A percentile compares a stretch with the other conserved stretches of the same genome.
Evolutionary conservation across 2,888 invertebrate genomes (phyloP).

Genomic region (Furcula furcula): DNA sequence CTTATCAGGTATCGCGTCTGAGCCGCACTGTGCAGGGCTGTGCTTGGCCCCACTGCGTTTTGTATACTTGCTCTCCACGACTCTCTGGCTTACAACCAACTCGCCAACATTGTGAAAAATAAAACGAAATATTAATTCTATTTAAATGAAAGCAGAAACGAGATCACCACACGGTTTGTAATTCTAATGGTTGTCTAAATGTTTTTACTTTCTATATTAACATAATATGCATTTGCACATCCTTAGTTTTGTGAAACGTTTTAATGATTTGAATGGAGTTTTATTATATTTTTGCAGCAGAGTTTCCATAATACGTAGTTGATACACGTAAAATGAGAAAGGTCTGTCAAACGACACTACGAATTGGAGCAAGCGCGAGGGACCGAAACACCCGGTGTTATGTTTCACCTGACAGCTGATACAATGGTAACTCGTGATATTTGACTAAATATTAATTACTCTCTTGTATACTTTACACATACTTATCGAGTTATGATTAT

Average conservation of each 20-base stretch:
- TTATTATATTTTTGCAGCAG: slow-evolving; percentile 17
- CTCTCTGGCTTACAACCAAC: slow-evolving; percentile 13
- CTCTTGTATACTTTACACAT: slow-evolving; percentile 29
- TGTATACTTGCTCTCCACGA: too few relatives aligned
- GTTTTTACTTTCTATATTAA: slow-evolving; percentile 38
- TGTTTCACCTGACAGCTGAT: slow-evolving; percentile 72
- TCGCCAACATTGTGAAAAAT: too few relatives aligned
- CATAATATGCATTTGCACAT: slow-evolving; percentile 26
- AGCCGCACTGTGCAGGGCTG: slow-evolving; percentile 13
- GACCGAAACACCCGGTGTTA: slow-evolving; percentile 69
- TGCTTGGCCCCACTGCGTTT: slow-evolving; percentile 16
- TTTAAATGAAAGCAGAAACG: slow-evolving; percentile 37
- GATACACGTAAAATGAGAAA: slow-evolving; percentile 71
- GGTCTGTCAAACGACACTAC: slow-evolving; percentile 74
- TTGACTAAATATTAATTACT: slow-evolving; percentile 61
- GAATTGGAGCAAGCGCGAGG: slow-evolving; percentile 71
- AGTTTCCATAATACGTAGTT: slow-evolving; percentile 31
- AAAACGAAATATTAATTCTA: slow-evolving; percentile 28
- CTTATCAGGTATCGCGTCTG: slow-evolving; percentile 52
- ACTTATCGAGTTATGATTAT: too few relatives aligned
- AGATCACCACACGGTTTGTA: slow-evolving; percentile 36
- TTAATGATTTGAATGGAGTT: slow-evolving; percentile 9
- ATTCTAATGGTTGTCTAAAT: slow-evolving; percentile 34
- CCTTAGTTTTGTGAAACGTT: slow-evolving; percentile 20
- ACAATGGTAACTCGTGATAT: slow-evolving; percentile 58